Conservation (phyloP, 2,888 invertebrate species). For the Drosophila subquinaria region DNA sequence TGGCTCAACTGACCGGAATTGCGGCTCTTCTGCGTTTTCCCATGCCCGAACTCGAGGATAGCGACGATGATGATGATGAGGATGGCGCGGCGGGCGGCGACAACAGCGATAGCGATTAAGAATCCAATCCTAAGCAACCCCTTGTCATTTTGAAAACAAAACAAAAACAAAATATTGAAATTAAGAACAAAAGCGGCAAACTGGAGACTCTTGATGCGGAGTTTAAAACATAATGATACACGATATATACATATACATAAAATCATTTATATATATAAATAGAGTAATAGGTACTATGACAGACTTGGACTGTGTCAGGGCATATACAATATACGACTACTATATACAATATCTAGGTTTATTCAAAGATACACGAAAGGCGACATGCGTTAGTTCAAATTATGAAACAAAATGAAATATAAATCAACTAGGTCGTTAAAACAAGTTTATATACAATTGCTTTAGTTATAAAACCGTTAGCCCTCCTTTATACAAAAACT, state of each 20-base stretch:
- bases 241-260: constrained; percentile 11
- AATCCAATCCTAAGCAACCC: constrained; percentile 12
- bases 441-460: constrained; percentile 18
- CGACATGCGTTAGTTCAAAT: constrained; percentile 43
- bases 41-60: constrained; percentile 97
- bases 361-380: constrained; percentile 21
- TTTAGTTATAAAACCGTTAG: constrained; percentile 15
- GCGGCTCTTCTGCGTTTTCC: constrained; percentile 98
- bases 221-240: constrained; percentile 17
- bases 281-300: constrained; percentile 65
- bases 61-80: constrained; percentile 88
- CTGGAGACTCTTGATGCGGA: constrained; percentile 17
- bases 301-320: constrained; percentile 78
- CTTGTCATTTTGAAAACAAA: too few species aligned
- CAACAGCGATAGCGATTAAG: constrained; percentile 82
- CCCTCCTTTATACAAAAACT: constrained; percentile 5
- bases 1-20: constrained; percentile 97
- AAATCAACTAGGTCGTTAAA: constrained; percentile 22
- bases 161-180: constrained; percentile 39
- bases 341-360: constrained; percentile 45
- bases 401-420: constrained; percentile 8
- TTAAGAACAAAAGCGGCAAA: constrained; percentile 35
- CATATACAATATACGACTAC: constrained; percentile 67
- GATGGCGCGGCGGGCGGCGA: constrained; percentile 83
- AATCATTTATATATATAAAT: constrained; percentile 44